Base-by-base conservation (phyloP, 2,888 invertebrate genomes). In the Mythimna loreyi region DNA sequence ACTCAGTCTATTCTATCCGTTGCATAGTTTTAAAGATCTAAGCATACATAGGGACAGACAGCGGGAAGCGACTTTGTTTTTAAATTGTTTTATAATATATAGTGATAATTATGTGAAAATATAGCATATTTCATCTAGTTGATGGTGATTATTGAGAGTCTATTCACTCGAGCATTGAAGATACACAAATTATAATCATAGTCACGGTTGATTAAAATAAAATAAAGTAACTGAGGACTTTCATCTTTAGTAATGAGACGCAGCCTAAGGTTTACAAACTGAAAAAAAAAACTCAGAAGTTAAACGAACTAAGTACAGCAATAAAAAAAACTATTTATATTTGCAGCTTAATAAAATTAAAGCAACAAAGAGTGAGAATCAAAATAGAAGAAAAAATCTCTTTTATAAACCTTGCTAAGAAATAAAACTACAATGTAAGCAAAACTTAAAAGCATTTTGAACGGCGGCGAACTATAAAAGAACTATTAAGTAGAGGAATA, bases 381-480 rank as follows among this genome's bases (percentile, higher is more conserved):
- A 7, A 6, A 28, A 47, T 3, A 11, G n/a, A 25, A 28, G n/a
- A 40, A 43, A 28, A 4, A 13, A 0, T 60, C 19, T 30, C 52
- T 0, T 28, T 13, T 19, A 45, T 21, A 36, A 30, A 9, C n/a
- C 1, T 4, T 9, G 13, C 11, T 33, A 25, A 55, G 25, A 65
- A 61, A 72, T 55, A 72, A 72, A 72, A 62, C 21, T 50, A 63
- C 55, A 73, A 61, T 69, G 45, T 47, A 57, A 47, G 28, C 8
- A 16, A 63, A 72, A 68, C 36, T 45, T 60, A n/a, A 66, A 57
- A 56, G 53, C 57, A 28, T 62, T 61, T 64, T 47, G 60, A 66
- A 65, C 50, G 52, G 28, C 7, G 40, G 49, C 8, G 33, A 28
- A 49, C 33, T 58, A 49, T 80, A 67, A 72, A 69, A 72, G 3